A percentile compares a stretch with the other conserved stretches of the same genome.
phyloP scores from a whole-genome alignment of 2,797 vertebrate genomes.

The Rhynchonycteris naso region DNA sequence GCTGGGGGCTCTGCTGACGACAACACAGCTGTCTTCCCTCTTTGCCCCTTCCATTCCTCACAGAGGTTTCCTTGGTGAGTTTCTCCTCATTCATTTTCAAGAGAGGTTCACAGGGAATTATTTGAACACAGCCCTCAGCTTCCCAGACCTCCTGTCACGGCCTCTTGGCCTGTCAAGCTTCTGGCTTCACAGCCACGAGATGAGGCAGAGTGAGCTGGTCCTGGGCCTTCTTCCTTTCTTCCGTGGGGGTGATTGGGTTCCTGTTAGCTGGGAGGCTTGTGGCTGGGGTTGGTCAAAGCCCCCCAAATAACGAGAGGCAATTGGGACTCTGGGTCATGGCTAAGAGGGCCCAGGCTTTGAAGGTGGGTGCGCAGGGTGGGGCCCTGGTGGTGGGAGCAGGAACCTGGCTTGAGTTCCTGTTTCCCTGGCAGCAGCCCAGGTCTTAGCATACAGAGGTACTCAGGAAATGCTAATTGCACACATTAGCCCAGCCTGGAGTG shows the following conservation, averaged over 20 bases:
- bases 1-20: not conserved
- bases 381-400: not conserved
- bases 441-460: not conserved
- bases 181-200: not conserved
- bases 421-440: not conserved
- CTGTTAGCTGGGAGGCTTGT: not conserved
- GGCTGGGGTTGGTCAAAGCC: not conserved
- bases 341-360: not conserved
- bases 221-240: not conserved
- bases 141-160: not conserved
- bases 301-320: not conserved
- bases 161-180: not conserved
- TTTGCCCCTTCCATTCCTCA: not conserved
- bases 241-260: not conserved
- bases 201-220: not conserved
- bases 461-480: not conserved
- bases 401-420: not conserved
- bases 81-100: slow-evolving; percentile 19
- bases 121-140: slow-evolving; percentile 12
- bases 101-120: slow-evolving; percentile 34
- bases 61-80: slow-evolving; percentile 39
- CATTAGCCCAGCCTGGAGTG: not conserved
- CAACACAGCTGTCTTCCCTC: not conserved
- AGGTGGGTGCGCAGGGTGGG: not conserved
- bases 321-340: not conserved